A percentile compares a stretch with the other conserved stretches of the same genome.
Evolutionary conservation across 2,888 invertebrate species (phyloP).

Genomic region (Siphonodentalium dalli): DNA sequence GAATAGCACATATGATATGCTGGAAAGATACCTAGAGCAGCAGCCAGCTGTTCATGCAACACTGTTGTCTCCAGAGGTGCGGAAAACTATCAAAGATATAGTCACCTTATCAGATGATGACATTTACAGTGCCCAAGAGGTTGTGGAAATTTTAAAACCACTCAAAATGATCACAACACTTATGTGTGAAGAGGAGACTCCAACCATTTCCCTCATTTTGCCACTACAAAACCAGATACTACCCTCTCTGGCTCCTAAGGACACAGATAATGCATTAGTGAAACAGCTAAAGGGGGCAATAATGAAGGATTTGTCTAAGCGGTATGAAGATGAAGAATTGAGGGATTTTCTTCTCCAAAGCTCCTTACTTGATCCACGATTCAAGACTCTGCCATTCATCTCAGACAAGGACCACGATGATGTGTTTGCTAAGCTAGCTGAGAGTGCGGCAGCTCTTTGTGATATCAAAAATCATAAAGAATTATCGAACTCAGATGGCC

Average conservation of each 20-base stretch:
- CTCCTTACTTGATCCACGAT: no score
- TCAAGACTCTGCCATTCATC: no score
- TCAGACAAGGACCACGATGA: no score
- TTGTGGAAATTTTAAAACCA: constrained; percentile 10
- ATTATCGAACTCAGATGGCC: no score
- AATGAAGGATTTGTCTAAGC: background rate
- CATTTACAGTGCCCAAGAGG: background rate
- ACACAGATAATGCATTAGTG: background rate
- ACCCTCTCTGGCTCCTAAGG: background rate
- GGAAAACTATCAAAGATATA: constrained; percentile 2
- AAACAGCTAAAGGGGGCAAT: background rate
- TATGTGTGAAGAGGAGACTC: constrained; percentile 13
- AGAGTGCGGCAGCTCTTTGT: no score
- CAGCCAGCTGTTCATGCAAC: constrained; percentile 19
- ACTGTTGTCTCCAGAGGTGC: constrained; percentile 1
- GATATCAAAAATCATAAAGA: no score
- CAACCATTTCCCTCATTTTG: no score
- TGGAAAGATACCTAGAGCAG: constrained; percentile 9
- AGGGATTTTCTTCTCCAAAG: no score
- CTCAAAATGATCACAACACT: constrained; percentile 10
- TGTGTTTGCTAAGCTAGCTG: no score
- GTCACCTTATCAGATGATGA: constrained; percentile 7
- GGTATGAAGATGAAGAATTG: no score
- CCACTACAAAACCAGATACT: background rate
- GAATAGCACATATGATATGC: constrained; percentile 17